Evolutionary conservation across 1,140 invertebrate species (phyloP).

Genomic region (Theocolax elegans): DNA sequence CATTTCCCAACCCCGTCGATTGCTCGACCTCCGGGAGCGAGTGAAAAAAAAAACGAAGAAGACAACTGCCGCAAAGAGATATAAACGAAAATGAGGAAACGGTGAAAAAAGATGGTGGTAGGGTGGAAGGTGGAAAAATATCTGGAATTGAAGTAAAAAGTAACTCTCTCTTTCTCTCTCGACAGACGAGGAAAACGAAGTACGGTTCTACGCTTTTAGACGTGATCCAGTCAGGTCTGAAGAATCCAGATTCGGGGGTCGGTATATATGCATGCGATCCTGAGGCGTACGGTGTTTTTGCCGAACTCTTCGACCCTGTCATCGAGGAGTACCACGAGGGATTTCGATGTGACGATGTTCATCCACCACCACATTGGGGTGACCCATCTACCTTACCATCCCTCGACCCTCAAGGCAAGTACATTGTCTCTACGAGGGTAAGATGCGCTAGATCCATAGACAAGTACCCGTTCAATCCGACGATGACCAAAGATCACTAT

Average conservation of each 20-base stretch:
- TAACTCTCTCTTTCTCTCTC: not conserved
- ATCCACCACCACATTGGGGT: slow-evolving; percentile 78
- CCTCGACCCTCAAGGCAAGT: slow-evolving; percentile 77
- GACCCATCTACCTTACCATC: slow-evolving; percentile 75
- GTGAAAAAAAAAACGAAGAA: not conserved
- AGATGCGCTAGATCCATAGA: slow-evolving; percentile 77
- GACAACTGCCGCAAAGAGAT: not conserved
- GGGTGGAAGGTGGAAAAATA: too few relatives aligned
- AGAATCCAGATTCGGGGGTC: slow-evolving; percentile 72
- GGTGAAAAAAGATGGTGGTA: too few relatives aligned
- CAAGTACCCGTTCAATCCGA: slow-evolving; percentile 83
- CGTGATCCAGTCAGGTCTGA: slow-evolving; percentile 76
- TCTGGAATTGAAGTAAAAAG: too few relatives aligned
- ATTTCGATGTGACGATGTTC: slow-evolving; percentile 72
- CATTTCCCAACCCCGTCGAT: not conserved
- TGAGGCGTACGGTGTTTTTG: slow-evolving; percentile 77
- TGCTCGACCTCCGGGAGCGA: not conserved
- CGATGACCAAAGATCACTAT: slow-evolving; percentile 76
- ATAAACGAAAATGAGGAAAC: slow-evolving; percentile 4
- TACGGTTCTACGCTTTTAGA: slow-evolving; percentile 74
- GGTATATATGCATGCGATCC: slow-evolving; percentile 82
- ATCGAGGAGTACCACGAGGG: slow-evolving; percentile 81
- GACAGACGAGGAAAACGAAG: slow-evolving; percentile 67
- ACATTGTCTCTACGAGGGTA: slow-evolving; percentile 80
- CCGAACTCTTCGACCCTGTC: slow-evolving; percentile 79